Percentiles rank a stretch among this genome's conserved stretches.
Evolutionary conservation across 1,140 invertebrate species (phyloP).

Genomic region (Zophobas morio): DNA sequence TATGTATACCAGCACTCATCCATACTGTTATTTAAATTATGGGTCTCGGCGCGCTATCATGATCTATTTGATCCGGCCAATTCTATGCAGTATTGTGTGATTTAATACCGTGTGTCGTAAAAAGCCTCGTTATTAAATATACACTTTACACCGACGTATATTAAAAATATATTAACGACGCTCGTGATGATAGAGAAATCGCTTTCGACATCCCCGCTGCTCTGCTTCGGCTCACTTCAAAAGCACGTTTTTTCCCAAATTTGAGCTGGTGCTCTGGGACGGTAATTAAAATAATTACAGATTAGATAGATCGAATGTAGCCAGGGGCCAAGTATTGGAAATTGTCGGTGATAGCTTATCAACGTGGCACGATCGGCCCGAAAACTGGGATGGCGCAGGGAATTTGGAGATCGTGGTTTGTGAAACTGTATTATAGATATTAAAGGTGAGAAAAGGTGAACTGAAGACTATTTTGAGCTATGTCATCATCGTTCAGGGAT

Average conservation of each 20-base stretch:
- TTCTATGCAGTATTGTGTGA: constrained; percentile 33
- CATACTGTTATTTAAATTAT: constrained; percentile 43
- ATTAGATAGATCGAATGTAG: constrained; percentile 4
- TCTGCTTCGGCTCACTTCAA: constrained; percentile 20
- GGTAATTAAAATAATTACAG: constrained; percentile 35
- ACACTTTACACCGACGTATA: constrained; percentile 6
- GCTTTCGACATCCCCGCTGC: not conserved
- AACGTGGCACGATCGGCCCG: constrained; percentile 1
- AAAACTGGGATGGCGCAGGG: not conserved
- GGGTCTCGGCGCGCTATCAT: constrained; percentile 22
- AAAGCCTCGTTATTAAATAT: constrained; percentile 10
- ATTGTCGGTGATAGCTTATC: constrained; percentile 18
- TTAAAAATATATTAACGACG: constrained; percentile 34
- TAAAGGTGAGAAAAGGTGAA: constrained; percentile 10
- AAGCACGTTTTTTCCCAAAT: constrained; percentile 6
- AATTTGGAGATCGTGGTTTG: constrained; percentile 7
- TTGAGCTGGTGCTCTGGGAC: not conserved
- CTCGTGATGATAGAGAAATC: constrained; percentile 41
- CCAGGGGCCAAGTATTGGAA: constrained; percentile 19
- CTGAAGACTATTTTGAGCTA: no score
- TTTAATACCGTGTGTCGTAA: constrained; percentile 34
- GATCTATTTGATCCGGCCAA: constrained; percentile 38
- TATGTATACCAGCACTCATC: constrained; percentile 39
- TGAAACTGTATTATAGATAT: not conserved
- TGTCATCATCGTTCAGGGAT: no score